Percentiles rank a stretch among this genome's conserved stretches.
These are phyloP conservation scores for Crypturellus undulatus DNA, from an alignment of 2,113 vertebrate species.

Conservation along the genomic window DNA sequence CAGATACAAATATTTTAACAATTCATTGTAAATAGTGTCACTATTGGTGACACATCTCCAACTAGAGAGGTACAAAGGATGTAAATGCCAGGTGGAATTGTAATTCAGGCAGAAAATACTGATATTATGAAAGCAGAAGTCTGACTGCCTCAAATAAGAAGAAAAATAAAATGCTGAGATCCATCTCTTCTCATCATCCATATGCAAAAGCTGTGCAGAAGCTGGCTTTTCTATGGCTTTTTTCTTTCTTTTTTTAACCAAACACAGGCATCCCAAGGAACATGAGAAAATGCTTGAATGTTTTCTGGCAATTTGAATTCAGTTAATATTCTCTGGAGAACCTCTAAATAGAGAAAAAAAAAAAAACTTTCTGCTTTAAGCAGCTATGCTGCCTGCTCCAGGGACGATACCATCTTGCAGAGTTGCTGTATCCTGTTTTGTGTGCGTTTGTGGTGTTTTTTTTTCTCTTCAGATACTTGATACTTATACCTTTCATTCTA, in stretches of 20 bases:
- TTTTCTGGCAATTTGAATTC: neutral
- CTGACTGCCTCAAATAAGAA: neutral
- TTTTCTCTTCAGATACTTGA: neutral
- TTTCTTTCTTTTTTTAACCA: neutral
- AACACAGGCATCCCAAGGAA: neutral
- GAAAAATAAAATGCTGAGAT: neutral
- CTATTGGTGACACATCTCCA: neutral
- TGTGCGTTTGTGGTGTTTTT: neutral
- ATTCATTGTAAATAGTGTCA: neutral
- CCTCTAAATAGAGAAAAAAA: neutral
- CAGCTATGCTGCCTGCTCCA: neutral
- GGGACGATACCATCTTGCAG: neutral
- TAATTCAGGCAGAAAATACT: neutral
- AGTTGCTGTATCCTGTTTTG: neutral
- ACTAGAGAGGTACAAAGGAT: neutral
- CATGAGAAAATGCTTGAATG: neutral
- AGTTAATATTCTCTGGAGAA: neutral
- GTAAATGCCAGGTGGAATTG: neutral
- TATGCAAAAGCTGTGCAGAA: neutral
- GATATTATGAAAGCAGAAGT: neutral
- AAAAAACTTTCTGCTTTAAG: neutral
- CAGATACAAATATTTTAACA: neutral
- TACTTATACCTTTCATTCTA: neutral
- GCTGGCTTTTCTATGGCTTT: neutral
- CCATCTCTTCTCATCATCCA: neutral